These are phyloP conservation scores for Lepas anatifera DNA, from an alignment of 2,888 invertebrate genomes.

Conservation along the genomic window DNA sequence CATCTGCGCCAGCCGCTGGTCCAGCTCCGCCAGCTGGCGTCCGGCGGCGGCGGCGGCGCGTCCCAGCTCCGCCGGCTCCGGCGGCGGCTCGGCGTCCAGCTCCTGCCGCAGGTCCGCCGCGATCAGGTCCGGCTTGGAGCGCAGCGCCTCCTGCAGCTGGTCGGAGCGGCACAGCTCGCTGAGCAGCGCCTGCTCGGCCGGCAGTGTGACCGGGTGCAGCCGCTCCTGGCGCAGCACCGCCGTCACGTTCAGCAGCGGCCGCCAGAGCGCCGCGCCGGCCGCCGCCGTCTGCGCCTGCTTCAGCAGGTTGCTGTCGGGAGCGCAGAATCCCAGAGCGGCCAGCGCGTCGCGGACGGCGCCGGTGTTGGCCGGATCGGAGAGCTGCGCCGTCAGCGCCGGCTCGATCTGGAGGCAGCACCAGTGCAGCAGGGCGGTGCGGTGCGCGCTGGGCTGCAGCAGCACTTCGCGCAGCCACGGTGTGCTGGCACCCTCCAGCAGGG, in stretches of 20 bases:
- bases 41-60: neutral
- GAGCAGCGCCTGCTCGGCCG: neutral
- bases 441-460: neutral
- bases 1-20: neutral
- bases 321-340: neutral
- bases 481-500: neutral
- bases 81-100: neutral
- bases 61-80: neutral
- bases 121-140: neutral
- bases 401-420: constrained; percentile 6
- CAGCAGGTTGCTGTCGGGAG: neutral
- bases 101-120: neutral
- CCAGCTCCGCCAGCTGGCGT: neutral
- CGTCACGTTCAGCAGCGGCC: constrained; percentile 3
- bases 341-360: neutral
- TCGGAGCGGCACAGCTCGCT: neutral
- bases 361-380: neutral
- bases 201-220: neutral
- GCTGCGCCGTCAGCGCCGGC: neutral
- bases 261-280: neutral
- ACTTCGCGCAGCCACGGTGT: neutral
- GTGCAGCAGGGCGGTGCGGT: constrained; percentile 3
- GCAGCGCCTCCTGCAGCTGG: neutral
- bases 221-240: constrained; percentile 4
- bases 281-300: neutral